Base-by-base conservation (phyloP, 1,140 invertebrate genomes). In the Gerris buenoi region DNA sequence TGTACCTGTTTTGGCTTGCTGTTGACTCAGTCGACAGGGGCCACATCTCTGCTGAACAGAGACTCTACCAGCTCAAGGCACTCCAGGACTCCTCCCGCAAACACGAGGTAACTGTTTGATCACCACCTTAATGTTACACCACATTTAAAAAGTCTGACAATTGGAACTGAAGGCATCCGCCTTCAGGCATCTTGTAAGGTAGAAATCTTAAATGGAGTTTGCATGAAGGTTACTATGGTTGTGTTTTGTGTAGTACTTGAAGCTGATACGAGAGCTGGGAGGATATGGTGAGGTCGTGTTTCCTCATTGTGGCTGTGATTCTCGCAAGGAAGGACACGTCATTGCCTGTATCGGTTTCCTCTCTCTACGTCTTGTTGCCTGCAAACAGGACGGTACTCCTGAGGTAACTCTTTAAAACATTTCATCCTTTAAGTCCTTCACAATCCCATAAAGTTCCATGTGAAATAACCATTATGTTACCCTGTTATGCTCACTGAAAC, bases 11-110 rank as follows among this genome's bases (percentile, higher is more conserved):
- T 73, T 88, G 86, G 82, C 85, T 92, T 82, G 91, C 94, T 0
- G 88, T 97, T 10, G 95, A 97, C 76, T 93, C 95, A 76, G 93
- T 97, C 26, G 96, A 97, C 78, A 85, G 93, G 70, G 93, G 94
- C 61, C 88, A 92, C 76, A 90, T 97, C 69, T 85, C 85, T 64
- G 88, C 94, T 46, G 91, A 89, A 18, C 92, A 95, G 68, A 84
- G 91, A 64, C 81, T 97, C 1, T 97, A 97, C 79, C 93, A 97
- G 76, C 79, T 98, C 64, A 97, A 97, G 80, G 93, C 93, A 23
- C 80, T 97, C 33, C 93, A 97, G 77, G 93, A 97, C 75, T 84
- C 88, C 59, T 86, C 87, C 25, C 86, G 93, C 74, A 92, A 91
- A 72, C 78, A 84, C 67, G 93, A 97, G 81, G 86, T 86, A 74